Base-by-base conservation (phyloP, 2,797 vertebrate genomes). In the Leptodactylus fallax region DNA sequence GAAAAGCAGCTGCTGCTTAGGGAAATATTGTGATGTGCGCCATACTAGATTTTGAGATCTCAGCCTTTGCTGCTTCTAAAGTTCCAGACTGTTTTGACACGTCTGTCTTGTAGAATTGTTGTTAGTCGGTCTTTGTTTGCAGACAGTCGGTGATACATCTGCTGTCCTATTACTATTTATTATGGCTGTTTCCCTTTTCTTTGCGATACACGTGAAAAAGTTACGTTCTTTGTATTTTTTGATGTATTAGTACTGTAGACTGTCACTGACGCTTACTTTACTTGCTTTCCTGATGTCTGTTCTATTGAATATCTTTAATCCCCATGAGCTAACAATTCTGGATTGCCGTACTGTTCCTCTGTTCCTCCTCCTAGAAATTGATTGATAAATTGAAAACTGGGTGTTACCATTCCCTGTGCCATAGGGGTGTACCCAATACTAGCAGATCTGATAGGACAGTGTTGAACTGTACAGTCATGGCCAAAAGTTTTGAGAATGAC, bases 31-130 rank as follows among this genome's bases (percentile, higher is more conserved):
- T 60, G 56, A 80, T 80, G 13, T 11, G 45, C 10, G 6, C 49
- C 47, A 53, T 77, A 53, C 21, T 51, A 23, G 47, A 27, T 69
- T 8, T 45, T 36, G 36, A 13, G 5, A 51, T 47, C 69, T 47
- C 67, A 8, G 71, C 14, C 21, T 55, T 7, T 78, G 23, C 36
- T 21, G 12, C 56, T 19, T 21, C 11, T 6, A 23, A 6, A 65
- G 10, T 81, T 10, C 36, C 79, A 81, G 36, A 81, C 36, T 81
- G 79, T 81, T 81, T 49, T 81, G 58, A 81, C 36, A 51, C 8
- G 13, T 27, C n/a, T 61, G 45, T 80, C 56, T 61, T n/a, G 58
- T 47, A 47, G 36, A 49, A 4, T 36, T 47, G 79, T 23, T 36
- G 36, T 60, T 47, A 45, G 27, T 4, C 10, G 53, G 2, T 36